Base-by-base conservation (phyloP, 2,113 vertebrate species). In the Epinephelus lanceolatus region DNA sequence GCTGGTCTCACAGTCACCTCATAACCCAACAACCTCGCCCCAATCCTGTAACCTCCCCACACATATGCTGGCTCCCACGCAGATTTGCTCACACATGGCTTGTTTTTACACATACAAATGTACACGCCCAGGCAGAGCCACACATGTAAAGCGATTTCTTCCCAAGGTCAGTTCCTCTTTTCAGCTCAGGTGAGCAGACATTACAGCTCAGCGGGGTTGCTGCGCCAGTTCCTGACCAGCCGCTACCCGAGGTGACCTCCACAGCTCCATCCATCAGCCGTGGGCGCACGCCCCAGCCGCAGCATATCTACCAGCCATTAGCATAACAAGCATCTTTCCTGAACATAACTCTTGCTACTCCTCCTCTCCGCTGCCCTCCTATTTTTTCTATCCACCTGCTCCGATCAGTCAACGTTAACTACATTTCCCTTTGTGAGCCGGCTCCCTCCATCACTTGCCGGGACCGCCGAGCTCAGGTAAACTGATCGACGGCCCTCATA, bases 401-500 rank as follows among this genome's bases (percentile, higher is more conserved):
- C 70, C 78, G 25, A 94, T 94, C 88, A 85, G 89, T 94, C 91
- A 93, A 86, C 65, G 74, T 88, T 93, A 94, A 94, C 90, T 85
- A 91, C 84, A 85, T 93, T 93, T 93, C 86, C 91, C 85, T 90
- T 88, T 84, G 87, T 90, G 81, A 86, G 69, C 76, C 52, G 49
- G 86, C 79, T 82, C 86, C 86, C 77, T 92, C 91, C 85, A 91
- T 93, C 92, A 92, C 85, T 77, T 56, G 63, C 57, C 17, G 15
- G 71, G 78, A 66, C 84, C 63, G 71, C 84, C 80, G 13, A 76
- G 76, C 89, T 89, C 86, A 94, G 91, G 91, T 93, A 93, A 92
- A 92, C 89, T 90, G 93, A 94, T 91, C 75, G 84, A 89, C 66
- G 71, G 53, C 63, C 86, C 72, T 87, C 55, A 83, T 73, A 76